Base-by-base conservation (phyloP, 2,888 invertebrate species). In the Dorcus hopei region DNA sequence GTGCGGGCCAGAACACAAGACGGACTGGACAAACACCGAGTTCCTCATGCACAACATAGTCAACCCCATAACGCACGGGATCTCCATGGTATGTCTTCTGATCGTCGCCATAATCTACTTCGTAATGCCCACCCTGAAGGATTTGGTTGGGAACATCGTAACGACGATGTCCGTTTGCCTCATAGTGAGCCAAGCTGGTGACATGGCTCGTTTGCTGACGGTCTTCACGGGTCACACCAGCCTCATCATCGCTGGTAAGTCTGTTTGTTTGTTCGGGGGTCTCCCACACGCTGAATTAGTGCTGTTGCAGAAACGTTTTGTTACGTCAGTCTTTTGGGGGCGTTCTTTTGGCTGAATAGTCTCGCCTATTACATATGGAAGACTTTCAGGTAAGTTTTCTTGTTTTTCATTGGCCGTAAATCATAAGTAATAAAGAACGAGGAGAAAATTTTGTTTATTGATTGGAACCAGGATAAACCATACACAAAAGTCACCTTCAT, bases 361-460 rank as follows among this genome's bases (percentile, higher is more conserved):
- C 83, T 91, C 62, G 93, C 92, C 51, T 93, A 90, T 74, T 93
- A 93, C 74, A 89, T 93, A 62, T 93, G 93, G 93, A 91, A 88
- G 74, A 93, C 91, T 1, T 93, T 93, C 73, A 88, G 85, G 88
- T 88, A 79, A 80, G 81, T 69, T 48, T 54, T 23, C 26, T 33
- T 19, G 19, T 19, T 19, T 19, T 19, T 19, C 19, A 19, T 19
- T 19, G 19, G 19, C 19, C 19, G 3, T 19, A 3, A 19, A 19
- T 19, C 19, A 19, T 19, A 19, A 19, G 1, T 3, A 19, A 19
- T 19, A 3, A 19, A 19, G 19, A 19, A 19, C 19, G 19, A 19
- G 19, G 19, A 19, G 19, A 3, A 19, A 19, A 19, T 19, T 19
- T 19, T 19, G 19, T 3, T 19, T 19, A 19, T 19, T 19, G 19